A percentile compares a stretch with the other conserved stretches of the same genome.
phyloP scores from a whole-genome alignment of 1,140 invertebrate species.

The Tetragonula clypearis region DNA sequence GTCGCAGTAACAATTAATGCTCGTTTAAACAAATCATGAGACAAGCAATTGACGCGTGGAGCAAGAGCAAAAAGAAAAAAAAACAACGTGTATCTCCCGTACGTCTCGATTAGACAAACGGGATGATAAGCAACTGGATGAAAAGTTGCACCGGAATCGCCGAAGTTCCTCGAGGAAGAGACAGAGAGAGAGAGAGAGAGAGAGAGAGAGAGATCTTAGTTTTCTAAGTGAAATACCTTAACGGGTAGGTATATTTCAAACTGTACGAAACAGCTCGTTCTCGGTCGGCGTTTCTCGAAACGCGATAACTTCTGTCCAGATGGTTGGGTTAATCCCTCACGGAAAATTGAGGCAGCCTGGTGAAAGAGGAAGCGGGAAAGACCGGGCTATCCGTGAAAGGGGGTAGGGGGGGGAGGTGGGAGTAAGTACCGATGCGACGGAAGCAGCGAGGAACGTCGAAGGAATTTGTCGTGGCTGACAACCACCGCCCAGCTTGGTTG shows the following conservation, averaged over 20 bases:
- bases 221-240: not conserved
- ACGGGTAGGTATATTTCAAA: not conserved
- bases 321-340: constrained; percentile 4
- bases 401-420: too few relatives aligned
- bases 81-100: not conserved
- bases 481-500: constrained; percentile 30
- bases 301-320: not conserved
- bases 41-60: too few relatives aligned
- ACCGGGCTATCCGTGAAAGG: not conserved
- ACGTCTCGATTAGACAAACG: not conserved
- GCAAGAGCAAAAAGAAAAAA: not conserved
- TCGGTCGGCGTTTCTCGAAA: not conserved
- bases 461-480: constrained; percentile 61
- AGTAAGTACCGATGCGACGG: constrained; percentile 4
- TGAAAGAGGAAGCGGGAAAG: not conserved
- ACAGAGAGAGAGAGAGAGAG: not conserved
- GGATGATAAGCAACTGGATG: not conserved
- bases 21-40: too few relatives aligned
- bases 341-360: not conserved
- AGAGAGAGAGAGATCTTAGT: not conserved
- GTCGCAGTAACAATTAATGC: too few relatives aligned
- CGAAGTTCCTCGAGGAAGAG: not conserved
- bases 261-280: not conserved
- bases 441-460: constrained; percentile 35
- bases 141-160: not conserved